Percentiles rank a stretch among this genome's conserved stretches.
Evolutionary conservation across 2,888 invertebrate genomes (phyloP).

Genomic region (Rhopalosiphum nymphaeae): DNA sequence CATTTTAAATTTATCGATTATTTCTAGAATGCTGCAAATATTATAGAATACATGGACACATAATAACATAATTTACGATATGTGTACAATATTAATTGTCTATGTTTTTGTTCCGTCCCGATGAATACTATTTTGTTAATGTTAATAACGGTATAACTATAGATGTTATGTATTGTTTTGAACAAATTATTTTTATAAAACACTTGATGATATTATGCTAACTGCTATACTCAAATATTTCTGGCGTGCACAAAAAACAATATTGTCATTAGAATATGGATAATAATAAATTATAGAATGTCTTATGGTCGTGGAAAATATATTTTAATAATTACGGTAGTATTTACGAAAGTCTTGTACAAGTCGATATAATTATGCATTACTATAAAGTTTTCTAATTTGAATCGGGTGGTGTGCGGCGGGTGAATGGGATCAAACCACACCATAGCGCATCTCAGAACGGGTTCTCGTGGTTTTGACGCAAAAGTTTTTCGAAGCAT

Average conservation of each 20-base stretch:
- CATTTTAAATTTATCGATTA: background rate
- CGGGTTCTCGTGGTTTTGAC: background rate
- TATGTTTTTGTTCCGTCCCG: background rate
- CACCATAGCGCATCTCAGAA: background rate
- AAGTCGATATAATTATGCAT: background rate
- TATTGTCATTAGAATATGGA: background rate
- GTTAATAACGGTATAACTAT: background rate
- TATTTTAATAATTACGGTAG: background rate
- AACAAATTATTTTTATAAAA: background rate
- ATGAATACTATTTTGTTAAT: background rate
- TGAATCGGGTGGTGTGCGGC: background rate
- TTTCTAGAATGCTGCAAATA: background rate
- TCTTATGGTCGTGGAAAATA: background rate
- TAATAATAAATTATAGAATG: background rate
- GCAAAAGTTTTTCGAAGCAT: conserved; percentile 1
- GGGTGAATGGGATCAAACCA: background rate
- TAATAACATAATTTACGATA: too few relatives aligned
- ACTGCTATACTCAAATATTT: background rate
- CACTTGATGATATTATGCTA: background rate
- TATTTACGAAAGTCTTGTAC: background rate
- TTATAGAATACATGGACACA: background rate
- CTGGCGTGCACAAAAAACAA: background rate
- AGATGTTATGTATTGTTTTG: background rate
- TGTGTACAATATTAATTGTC: background rate
- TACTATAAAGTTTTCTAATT: conserved; percentile 8